Percentiles rank a stretch among this genome's conserved stretches.
These are phyloP conservation scores for Pecten maximus DNA, from an alignment of 2,888 invertebrate genomes.

Conservation along the genomic window DNA sequence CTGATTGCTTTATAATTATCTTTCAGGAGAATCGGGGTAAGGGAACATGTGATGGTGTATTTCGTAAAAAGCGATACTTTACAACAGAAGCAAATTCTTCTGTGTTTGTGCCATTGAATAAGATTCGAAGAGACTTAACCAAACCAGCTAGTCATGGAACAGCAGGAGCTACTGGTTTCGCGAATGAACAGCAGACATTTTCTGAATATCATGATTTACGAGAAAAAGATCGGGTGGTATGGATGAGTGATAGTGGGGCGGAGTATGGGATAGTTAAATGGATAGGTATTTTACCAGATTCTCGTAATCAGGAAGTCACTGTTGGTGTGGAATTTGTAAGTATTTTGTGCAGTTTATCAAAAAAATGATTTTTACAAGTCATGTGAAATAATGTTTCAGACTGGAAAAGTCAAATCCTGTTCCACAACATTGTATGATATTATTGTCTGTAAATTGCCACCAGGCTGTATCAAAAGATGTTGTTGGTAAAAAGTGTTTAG, in stretches of 20 bases:
- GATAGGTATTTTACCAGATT: slow-evolving; percentile 84
- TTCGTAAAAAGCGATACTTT: slow-evolving; percentile 68
- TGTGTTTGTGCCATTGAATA: slow-evolving; percentile 72
- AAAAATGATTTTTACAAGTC: no score
- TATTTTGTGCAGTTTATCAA: slow-evolving; percentile 54
- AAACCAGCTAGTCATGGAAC: slow-evolving; percentile 36
- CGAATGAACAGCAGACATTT: slow-evolving; percentile 24
- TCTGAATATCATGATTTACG: slow-evolving; percentile 52
- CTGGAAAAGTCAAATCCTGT: no score
- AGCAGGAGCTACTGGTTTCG: slow-evolving; percentile 24
- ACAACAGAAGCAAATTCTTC: slow-evolving; percentile 66
- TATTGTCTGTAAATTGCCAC: no score
- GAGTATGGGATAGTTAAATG: slow-evolving; percentile 84
- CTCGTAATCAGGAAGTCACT: slow-evolving; percentile 82
- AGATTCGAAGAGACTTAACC: slow-evolving; percentile 64
- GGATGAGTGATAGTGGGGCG: slow-evolving; percentile 84
- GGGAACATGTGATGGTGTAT: slow-evolving; percentile 72
- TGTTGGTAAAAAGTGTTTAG: no score
- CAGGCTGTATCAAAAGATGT: no score
- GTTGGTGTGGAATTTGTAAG: slow-evolving; percentile 85
- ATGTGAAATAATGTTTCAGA: no score
- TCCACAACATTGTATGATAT: no score
- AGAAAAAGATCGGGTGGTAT: slow-evolving; percentile 84
- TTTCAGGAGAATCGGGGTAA: slow-evolving; percentile 66
- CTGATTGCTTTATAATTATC: no score